A percentile compares a stretch with the other conserved stretches of the same genome.
Evolutionary conservation across 92 coral and sea anemone genomes (phyloP).

Genomic region (Porites evermanni): DNA sequence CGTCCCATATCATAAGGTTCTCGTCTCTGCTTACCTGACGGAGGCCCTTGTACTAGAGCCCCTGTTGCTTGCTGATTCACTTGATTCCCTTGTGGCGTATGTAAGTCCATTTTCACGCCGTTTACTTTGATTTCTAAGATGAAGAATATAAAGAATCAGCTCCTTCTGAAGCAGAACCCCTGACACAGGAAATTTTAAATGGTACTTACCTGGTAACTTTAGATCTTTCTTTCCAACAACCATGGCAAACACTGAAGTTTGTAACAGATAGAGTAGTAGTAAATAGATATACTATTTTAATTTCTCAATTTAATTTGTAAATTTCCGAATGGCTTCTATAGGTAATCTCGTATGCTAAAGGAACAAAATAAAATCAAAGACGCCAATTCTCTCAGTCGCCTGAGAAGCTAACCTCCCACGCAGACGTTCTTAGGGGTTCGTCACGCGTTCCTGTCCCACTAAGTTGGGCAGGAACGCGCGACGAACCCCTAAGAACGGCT

Average conservation of each 20-base stretch:
- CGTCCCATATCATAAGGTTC: no score
- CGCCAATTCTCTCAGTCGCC: no score
- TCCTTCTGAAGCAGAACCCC: neutral
- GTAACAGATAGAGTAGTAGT: neutral
- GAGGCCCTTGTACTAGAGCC: conserved; percentile 41
- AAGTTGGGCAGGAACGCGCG: no score
- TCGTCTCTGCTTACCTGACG: conserved; percentile 13
- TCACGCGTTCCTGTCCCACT: no score
- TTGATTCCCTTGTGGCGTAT: conserved; percentile 3
- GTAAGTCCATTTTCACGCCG: conserved; percentile 25
- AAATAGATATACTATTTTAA: neutral
- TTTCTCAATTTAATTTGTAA: neutral
- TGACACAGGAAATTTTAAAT: neutral
- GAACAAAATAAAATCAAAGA: no score
- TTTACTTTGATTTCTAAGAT: conserved; percentile 36
- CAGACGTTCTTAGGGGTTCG: no score
- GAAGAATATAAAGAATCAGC: neutral
- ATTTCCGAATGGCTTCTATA: no score
- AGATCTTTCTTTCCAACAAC: conserved; percentile 28
- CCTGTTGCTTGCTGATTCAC: neutral
- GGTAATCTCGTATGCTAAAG: no score
- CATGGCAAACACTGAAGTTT: conserved; percentile 34
- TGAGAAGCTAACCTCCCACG: no score
- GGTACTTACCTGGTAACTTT: conserved; percentile 27
- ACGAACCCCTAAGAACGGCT: no score